Percentiles rank a stretch among this genome's conserved stretches.
phyloP scores from a whole-genome alignment of 2,113 vertebrate genomes.

The Nibea albiflora region DNA sequence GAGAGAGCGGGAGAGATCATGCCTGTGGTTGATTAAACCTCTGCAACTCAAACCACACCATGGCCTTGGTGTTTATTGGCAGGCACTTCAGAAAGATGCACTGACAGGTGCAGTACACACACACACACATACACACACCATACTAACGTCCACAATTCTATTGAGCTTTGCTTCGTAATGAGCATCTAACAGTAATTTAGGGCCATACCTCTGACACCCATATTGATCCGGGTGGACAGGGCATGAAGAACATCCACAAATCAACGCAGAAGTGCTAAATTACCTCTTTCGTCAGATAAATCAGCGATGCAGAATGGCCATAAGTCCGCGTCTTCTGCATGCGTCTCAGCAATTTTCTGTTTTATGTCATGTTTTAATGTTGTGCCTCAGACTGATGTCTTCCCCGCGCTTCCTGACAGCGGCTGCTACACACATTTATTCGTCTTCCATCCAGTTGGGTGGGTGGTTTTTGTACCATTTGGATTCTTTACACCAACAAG shows the following conservation, averaged over 20 bases:
- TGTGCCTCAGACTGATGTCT: slow-evolving; percentile 40
- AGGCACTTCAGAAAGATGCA: slow-evolving; percentile 64
- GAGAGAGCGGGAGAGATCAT: slow-evolving; percentile 35
- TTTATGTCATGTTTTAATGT: slow-evolving; percentile 43
- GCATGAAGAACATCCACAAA: slow-evolving; percentile 78
- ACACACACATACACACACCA: slow-evolving; percentile 25
- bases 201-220: slow-evolving; percentile 65
- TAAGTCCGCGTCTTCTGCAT: slow-evolving; percentile 15
- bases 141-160: slow-evolving; percentile 40
- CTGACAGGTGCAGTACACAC: slow-evolving; percentile 43
- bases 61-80: slow-evolving; percentile 75
- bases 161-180: slow-evolving; percentile 72
- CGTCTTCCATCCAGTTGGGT: background rate
- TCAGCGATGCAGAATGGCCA: slow-evolving; percentile 35
- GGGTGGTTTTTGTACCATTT: background rate
- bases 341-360: slow-evolving; percentile 32
- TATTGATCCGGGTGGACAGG: slow-evolving; percentile 77
- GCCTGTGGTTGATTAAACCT: slow-evolving; percentile 69
- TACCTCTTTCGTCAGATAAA: slow-evolving; percentile 69
- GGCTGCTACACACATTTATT: slow-evolving; percentile 25
- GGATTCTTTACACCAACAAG: background rate
- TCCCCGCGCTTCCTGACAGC: background rate
- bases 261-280: slow-evolving; percentile 74
- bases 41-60: slow-evolving; percentile 57
- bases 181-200: slow-evolving; percentile 79